phyloP scores from a whole-genome alignment of 2,888 invertebrate species.

The Melipona beecheii region DNA sequence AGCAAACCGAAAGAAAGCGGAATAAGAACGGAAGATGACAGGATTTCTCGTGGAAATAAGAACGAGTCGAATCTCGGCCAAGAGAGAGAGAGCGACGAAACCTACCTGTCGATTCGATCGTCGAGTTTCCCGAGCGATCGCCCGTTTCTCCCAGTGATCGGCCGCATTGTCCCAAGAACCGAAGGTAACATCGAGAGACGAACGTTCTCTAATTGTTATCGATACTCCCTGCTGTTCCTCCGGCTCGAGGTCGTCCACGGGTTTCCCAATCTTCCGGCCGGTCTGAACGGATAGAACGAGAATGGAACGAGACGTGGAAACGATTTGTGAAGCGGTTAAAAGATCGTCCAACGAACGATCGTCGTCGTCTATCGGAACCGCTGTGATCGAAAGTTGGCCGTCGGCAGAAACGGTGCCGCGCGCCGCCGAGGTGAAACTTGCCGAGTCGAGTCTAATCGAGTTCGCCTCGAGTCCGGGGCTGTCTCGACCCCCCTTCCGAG shows the following conservation, averaged over 20 bases:
- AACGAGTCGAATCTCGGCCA: not conserved
- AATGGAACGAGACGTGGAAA: not conserved
- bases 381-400: conserved; percentile 28
- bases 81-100: not conserved
- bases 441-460: conserved; percentile 20
- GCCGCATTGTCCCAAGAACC: not conserved
- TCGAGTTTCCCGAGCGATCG: not conserved
- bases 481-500: not conserved
- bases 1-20: not conserved
- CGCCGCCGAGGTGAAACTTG: conserved; percentile 18
- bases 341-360: not conserved
- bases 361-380: conserved; percentile 15
- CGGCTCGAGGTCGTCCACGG: not conserved
- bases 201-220: conserved; percentile 31
- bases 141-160: not conserved
- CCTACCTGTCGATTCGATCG: not conserved
- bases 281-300: not conserved
- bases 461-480: not conserved
- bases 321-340: conserved; percentile 17
- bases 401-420: not conserved
- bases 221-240: not conserved
- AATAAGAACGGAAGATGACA: not conserved
- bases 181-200: not conserved
- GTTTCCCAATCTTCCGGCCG: not conserved
- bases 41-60: not conserved